These are phyloP conservation scores for Indri indri DNA, from an alignment of 2,113 vertebrate genomes.

Conservation along the genomic window DNA sequence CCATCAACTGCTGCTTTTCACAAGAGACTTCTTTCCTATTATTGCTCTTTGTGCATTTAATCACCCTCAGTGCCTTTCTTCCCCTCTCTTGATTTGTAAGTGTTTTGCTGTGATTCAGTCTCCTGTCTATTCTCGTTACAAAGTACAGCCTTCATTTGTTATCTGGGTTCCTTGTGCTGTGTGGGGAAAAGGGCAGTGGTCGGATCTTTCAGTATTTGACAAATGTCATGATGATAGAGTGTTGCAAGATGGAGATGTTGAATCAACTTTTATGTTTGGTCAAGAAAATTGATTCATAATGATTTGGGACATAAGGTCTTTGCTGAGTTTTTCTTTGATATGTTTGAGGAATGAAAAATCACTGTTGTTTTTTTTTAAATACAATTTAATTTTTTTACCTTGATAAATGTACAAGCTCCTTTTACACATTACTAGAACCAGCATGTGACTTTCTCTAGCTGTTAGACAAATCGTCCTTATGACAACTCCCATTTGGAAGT, in stretches of 20 bases:
- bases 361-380: neutral
- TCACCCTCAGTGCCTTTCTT: conserved; percentile 53
- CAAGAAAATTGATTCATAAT: conserved; percentile 58
- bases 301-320: neutral
- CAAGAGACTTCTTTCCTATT: conserved; percentile 69
- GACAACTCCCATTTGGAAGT: neutral
- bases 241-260: conserved; percentile 57
- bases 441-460: neutral
- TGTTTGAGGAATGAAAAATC: conserved; percentile 14
- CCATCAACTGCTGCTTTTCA: conserved; percentile 50
- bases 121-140: conserved; percentile 66
- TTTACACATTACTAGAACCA: neutral
- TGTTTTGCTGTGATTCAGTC: conserved; percentile 73
- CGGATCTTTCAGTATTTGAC: conserved; percentile 65
- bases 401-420: neutral
- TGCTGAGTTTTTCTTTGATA: conserved; percentile 1
- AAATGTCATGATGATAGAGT: conserved; percentile 60
- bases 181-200: conserved; percentile 47
- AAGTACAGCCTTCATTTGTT: conserved; percentile 70
- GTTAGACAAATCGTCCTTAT: neutral
- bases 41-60: conserved; percentile 66
- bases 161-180: conserved; percentile 49
- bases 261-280: conserved; percentile 62
- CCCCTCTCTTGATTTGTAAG: conserved; percentile 60
- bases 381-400: neutral